phyloP scores from a whole-genome alignment of 2,797 vertebrate species.

The Esox lucius region DNA sequence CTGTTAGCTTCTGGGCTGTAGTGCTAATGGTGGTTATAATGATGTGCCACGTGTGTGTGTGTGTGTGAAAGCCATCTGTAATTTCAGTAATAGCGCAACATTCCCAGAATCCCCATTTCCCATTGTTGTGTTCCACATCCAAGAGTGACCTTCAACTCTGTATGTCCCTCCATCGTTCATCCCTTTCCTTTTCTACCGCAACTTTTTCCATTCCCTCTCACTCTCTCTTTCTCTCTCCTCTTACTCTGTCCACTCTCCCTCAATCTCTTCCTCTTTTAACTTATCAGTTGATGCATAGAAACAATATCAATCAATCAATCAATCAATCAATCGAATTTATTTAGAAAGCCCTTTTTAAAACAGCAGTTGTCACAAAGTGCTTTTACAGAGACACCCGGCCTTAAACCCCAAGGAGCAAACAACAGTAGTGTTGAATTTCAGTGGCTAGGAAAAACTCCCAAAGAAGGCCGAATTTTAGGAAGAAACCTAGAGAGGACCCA shows the following conservation, averaged over 20 bases:
- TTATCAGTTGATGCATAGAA: conserved; percentile 85
- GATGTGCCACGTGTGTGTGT: conserved; percentile 50
- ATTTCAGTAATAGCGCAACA: conserved; percentile 50
- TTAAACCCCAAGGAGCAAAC: no score
- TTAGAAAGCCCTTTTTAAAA: no score
- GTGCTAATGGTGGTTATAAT: conserved; percentile 66
- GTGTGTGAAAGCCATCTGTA: conserved; percentile 33
- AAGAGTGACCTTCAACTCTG: conserved; percentile 37
- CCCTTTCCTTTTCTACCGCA: neutral
- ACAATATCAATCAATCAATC: no score
- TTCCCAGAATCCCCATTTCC: conserved; percentile 26
- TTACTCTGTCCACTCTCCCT: neutral
- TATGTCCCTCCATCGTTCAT: neutral
- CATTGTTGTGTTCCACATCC: conserved; percentile 13
- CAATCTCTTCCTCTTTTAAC: conserved; percentile 71
- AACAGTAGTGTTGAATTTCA: no score
- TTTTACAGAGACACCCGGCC: no score
- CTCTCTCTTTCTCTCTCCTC: neutral
- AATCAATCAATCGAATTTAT: no score
- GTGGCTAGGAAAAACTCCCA: no score
- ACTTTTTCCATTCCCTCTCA: neutral
- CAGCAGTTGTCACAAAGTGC: no score
- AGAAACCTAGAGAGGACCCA: no score
- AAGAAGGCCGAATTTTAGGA: no score
- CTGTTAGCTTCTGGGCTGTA: conserved; percentile 56